phyloP scores from a whole-genome alignment of 2,888 invertebrate species.

The Conomelus anceps region DNA sequence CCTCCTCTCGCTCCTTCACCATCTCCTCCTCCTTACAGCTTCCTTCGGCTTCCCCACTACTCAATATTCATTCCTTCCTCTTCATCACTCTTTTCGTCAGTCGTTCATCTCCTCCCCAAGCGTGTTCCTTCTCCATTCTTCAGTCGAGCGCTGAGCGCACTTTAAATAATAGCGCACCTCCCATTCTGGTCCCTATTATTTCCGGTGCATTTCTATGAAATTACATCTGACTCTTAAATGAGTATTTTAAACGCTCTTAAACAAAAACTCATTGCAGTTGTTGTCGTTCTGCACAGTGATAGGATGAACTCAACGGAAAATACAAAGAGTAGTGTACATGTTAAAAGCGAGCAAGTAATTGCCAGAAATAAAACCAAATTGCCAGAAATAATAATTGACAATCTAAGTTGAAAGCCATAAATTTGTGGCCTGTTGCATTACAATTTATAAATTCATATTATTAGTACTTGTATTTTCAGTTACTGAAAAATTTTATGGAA shows the following conservation, averaged over 20 bases:
- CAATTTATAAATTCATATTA: too few species aligned
- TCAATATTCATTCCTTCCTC: neutral
- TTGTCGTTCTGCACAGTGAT: neutral
- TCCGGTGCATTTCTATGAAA: neutral
- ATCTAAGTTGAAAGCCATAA: too few species aligned
- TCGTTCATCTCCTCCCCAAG: neutral
- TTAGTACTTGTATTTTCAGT: too few species aligned
- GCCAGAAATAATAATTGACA: too few species aligned
- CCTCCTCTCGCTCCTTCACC: neutral
- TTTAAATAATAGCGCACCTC: neutral
- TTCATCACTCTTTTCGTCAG: neutral
- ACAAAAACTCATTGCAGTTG: neutral
- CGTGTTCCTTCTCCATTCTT: neutral
- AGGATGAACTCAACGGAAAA: neutral
- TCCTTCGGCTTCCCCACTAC: neutral
- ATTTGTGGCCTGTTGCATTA: too few species aligned
- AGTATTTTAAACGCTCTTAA: neutral
- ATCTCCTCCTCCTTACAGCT: neutral
- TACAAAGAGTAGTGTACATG: too few species aligned
- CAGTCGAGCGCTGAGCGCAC: too few species aligned
- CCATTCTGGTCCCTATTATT: neutral
- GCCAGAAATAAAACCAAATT: too few species aligned
- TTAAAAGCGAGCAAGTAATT: too few species aligned
- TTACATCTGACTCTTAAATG: neutral
- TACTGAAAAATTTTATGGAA: too few species aligned